Evolutionary conservation across 2,888 invertebrate species (phyloP), one percentile per base, ranked within the genome.

Genomic region (Nyleta sp.): DNA sequence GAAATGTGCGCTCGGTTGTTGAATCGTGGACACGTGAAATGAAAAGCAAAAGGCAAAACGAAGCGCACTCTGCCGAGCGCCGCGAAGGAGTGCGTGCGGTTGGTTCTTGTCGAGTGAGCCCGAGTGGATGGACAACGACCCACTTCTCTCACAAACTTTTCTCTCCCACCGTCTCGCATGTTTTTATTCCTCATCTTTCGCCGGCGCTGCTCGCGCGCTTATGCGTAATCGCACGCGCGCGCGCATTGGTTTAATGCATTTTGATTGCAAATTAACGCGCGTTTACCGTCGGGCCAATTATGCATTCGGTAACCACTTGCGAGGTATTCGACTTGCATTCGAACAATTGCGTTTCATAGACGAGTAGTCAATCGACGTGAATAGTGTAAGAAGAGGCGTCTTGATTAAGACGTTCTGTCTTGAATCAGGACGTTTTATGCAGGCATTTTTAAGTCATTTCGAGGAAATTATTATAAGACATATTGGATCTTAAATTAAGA

Each of bases 111-210:
- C 87, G 85, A 88, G 87, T 83, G 85, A 85, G 86, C 86, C 82
- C 80, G 81, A 81, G 83, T 86, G 83, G 85, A 86, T 86, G 88
- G 87, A 87, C 86, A 88, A 87, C 89, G 90, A 89, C 90, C 90
- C 89, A 90, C 90, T 90, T 90, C 88, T 86, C 82, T 82, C 78
- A 60, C 83, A 85, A 84, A 87, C 84, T 82, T 83, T 80, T 74
- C 74, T 81, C 85, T 84, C 86, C 85, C 84, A 83, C 83, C 83
- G 40, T 15, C 40, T 31, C 44, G 44, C 40, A 44, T 48, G 71
- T 65, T 67, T 74, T 71, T 71, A 74, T 64, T 48, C 28, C 44
- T 70, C 70, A 55, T 74, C 57, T 53, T 62, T 62, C 31, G 35
- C 33, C 42, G 52, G 38, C 44, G 24, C 38, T n/a, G 64, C 52